Evolutionary conservation across 1,140 invertebrate species (phyloP), one percentile per base, ranked within the genome.

Genomic region (Diploscapter pachys): DNA sequence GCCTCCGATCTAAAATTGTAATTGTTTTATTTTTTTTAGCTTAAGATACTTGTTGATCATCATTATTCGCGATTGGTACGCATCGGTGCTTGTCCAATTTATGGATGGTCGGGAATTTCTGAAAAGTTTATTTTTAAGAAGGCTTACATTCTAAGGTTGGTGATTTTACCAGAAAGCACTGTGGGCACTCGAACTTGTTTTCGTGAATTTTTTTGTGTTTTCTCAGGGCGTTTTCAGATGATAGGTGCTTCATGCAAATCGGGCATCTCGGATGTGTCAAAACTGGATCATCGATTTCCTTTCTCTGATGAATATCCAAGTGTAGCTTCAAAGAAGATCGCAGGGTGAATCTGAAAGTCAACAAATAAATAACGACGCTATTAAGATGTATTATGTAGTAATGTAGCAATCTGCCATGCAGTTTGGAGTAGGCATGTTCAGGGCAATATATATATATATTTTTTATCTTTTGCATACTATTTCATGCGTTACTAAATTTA

Each of bases 231-330:
- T 68, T 68, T 48, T 68, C 56, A 9, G 66, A 68, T n/a, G 66
- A 68, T 48, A 68, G 52, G 52, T 68, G 66, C 52, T 68, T 68
- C 66, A 68, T 5, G 51, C 66, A 68, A 31, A 68, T 68, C 6
- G 66, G 66, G 51, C 66, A 68, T 48, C 56, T 68, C 8, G 66
- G 66, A 52, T 68, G 52, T 6, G 66, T 68, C 6, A 68, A 31
- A 11, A 68, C 66, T 6, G 66, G 66, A 55, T 68, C 66, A 31
- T 68, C 66, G 51, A 68, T 68, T 53, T 68, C 66, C 66, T 68
- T 68, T 48, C 66, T 8, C 5, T 8, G 9, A 54, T 68, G 66
- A 31, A 68, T 55, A 68, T 68, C 66, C 9, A 68, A 48, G 66
- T 68, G 66, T 6, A 68, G 9, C 48, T 68, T 68, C 48, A 68